These are phyloP conservation scores for Sciurus niger DNA, from an alignment of 2,113 vertebrate species.

Conservation along the genomic window DNA sequence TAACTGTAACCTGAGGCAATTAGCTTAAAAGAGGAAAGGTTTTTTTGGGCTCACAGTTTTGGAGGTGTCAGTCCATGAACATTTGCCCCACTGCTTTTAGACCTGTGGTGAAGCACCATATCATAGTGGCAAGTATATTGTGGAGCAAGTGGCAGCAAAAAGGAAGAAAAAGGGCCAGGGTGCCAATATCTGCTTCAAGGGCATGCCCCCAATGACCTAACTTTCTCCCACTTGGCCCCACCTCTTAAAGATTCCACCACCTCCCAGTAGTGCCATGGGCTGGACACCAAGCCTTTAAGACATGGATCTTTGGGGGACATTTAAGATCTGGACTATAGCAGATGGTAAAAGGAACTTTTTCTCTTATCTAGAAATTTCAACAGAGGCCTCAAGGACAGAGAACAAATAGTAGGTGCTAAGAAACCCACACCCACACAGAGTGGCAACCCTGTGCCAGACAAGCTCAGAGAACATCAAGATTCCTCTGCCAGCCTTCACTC, in stretches of 20 bases:
- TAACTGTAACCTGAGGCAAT: background rate
- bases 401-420: background rate
- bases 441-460: background rate
- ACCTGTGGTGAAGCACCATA: background rate
- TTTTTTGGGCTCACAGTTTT: background rate
- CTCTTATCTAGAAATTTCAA: background rate
- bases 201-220: background rate
- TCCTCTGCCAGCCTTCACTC: background rate
- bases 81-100: background rate
- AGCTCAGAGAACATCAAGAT: background rate
- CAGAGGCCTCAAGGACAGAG: conserved; percentile 18
- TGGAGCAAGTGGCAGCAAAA: background rate
- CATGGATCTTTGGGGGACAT: background rate
- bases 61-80: background rate
- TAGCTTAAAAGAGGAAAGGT: too few species aligned
- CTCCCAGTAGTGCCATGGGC: background rate
- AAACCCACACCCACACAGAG: background rate
- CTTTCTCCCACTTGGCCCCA: background rate
- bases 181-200: background rate
- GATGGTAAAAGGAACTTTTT: conserved; percentile 29
- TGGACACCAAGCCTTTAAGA: background rate
- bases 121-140: too few species aligned
- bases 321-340: background rate
- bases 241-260: background rate
- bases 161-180: background rate